Evolutionary conservation across 1,140 invertebrate genomes (phyloP).

Genomic region (Rhizoglyphus robini): DNA sequence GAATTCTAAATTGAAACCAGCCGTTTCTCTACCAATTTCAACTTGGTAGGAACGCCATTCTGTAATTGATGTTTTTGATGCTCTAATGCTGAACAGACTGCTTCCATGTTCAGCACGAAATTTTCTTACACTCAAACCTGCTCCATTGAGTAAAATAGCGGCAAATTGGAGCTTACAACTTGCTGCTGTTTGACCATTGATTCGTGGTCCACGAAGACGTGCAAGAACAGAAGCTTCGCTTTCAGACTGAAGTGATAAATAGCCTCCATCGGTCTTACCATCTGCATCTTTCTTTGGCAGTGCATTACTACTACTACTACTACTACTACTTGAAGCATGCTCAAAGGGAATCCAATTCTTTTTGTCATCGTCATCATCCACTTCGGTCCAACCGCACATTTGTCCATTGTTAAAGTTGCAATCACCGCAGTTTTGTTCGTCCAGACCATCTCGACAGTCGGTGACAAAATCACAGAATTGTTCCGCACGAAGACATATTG

Average conservation of each 20-base stretch:
- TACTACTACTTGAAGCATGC: not conserved
- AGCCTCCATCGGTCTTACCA: not conserved
- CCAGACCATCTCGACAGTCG: not conserved
- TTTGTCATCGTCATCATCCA: too few species aligned
- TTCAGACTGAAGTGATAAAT: not conserved
- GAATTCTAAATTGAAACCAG: not conserved
- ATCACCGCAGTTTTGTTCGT: slow-evolving; percentile 6
- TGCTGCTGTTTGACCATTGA: not conserved
- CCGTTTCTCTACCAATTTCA: not conserved
- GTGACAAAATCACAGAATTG: slow-evolving; percentile 8
- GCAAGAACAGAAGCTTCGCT: not conserved
- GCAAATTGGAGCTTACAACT: not conserved
- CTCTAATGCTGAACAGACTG: not conserved
- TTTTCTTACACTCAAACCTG: not conserved
- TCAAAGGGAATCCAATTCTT: not conserved
- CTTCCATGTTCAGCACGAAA: not conserved
- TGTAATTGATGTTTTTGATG: too few species aligned
- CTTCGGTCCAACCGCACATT: slow-evolving; percentile 20
- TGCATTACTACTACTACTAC: too few species aligned
- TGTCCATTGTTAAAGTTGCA: slow-evolving; percentile 22
- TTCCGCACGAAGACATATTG: not conserved
- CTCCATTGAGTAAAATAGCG: not conserved
- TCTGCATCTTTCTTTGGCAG: not conserved
- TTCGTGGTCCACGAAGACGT: not conserved
- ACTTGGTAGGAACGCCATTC: not conserved